Conservation (phyloP, 1,140 invertebrate genomes). For the Drosophila nannoptera region DNA sequence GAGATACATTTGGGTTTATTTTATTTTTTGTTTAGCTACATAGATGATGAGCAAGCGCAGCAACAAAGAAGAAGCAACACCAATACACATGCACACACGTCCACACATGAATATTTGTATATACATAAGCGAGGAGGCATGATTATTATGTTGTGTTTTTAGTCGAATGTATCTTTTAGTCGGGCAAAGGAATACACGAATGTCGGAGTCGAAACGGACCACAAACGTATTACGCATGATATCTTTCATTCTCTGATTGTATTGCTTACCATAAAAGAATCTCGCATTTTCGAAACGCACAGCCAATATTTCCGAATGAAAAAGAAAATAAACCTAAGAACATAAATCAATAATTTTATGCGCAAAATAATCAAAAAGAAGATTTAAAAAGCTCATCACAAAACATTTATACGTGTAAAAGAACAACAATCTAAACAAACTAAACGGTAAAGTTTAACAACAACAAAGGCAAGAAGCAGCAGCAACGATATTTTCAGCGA, state of each 20-base stretch:
- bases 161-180: conserved; percentile 74
- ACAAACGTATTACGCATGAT: conserved; percentile 63
- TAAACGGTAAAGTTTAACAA: conserved; percentile 25
- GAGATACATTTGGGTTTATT: conserved; percentile 73
- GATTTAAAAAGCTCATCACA: conserved; percentile 10
- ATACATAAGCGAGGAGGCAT: conserved; percentile 26
- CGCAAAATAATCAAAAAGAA: conserved; percentile 25
- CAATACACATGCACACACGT: conserved; percentile 24
- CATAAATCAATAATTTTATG: conserved; percentile 38
- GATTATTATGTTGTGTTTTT: conserved; percentile 73
- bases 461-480: conserved; percentile 29
- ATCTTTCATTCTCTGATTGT: conserved; percentile 37
- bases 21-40: conserved; percentile 62
- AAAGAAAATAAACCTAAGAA: conserved; percentile 8
- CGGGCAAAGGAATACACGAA: conserved; percentile 73
- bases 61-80: conserved; percentile 56
- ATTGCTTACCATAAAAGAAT: conserved; percentile 40
- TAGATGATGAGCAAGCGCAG: conserved; percentile 59
- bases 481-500: conserved; percentile 37
- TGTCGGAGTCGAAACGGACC: conserved; percentile 52
- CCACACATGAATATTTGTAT: conserved; percentile 18
- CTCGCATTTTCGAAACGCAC: conserved; percentile 54
- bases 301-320: conserved; percentile 38
- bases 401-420: conserved; percentile 16
- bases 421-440: conserved; percentile 4